phyloP scores from a whole-genome alignment of 1,140 invertebrate genomes.

The Trissolcus basalis region DNA sequence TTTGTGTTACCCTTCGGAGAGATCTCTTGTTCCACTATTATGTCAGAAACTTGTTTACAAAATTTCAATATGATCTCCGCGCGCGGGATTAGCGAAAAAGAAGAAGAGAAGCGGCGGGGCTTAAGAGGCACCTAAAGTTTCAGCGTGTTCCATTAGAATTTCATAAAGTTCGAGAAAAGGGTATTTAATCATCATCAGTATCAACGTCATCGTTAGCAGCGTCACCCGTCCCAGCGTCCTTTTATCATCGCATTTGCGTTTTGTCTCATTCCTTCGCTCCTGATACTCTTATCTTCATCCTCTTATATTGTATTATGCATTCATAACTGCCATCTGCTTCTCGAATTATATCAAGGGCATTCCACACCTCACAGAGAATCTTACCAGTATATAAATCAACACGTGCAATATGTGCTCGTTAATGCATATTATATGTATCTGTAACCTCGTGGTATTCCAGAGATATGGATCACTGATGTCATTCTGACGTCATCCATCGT shows the following conservation, averaged over 20 bases:
- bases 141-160: too few relatives aligned
- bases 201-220: constrained; percentile 44
- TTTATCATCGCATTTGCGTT: constrained; percentile 22
- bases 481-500: constrained; percentile 72
- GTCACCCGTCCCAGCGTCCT: constrained; percentile 18
- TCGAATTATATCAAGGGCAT: constrained; percentile 59
- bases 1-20: background rate
- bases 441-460: constrained; percentile 57
- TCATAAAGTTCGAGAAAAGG: background rate
- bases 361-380: constrained; percentile 53
- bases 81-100: too few relatives aligned
- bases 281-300: constrained; percentile 51
- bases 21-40: too few relatives aligned
- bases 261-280: constrained; percentile 25
- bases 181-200: constrained; percentile 15
- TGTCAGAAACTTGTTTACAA: too few relatives aligned
- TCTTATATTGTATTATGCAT: constrained; percentile 58
- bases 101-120: too few relatives aligned
- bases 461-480: constrained; percentile 74
- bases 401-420: constrained; percentile 53
- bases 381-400: constrained; percentile 56
- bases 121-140: too few relatives aligned
- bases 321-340: constrained; percentile 55
- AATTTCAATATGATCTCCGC: too few relatives aligned
- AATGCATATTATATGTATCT: constrained; percentile 61